phyloP scores from a whole-genome alignment of 2,113 vertebrate genomes.

The Oenanthe melanoleuca region DNA sequence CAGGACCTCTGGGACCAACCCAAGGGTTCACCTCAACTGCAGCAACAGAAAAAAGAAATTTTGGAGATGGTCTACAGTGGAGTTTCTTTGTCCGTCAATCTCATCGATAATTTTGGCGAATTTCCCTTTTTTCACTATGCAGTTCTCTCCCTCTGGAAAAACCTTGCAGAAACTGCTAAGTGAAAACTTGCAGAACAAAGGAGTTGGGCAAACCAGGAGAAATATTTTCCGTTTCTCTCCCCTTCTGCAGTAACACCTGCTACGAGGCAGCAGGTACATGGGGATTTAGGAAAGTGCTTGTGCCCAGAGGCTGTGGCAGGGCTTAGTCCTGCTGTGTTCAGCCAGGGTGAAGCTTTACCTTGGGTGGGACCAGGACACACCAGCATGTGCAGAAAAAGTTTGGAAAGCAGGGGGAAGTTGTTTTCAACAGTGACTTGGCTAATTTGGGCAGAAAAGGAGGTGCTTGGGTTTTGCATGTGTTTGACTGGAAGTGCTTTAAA shows the following conservation, averaged over 20 bases:
- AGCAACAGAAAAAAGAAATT: neutral
- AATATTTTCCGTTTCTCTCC: neutral
- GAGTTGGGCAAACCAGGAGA: neutral
- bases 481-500: neutral
- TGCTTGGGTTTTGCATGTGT: neutral
- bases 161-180: neutral
- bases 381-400: neutral
- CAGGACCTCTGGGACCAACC: fast-evolving
- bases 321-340: neutral
- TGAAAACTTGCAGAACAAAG: neutral
- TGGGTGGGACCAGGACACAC: neutral
- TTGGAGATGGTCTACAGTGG: too few relatives aligned
- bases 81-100: neutral
- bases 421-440: neutral
- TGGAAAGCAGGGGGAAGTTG: neutral
- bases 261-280: neutral
- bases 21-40: neutral
- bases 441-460: neutral
- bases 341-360: neutral
- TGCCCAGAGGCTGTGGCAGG: too few relatives aligned
- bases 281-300: neutral
- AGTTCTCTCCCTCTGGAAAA: neutral
- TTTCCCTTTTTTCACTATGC: neutral
- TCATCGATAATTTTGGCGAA: neutral
- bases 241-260: neutral